Evolutionary conservation across 2,888 invertebrate species (phyloP), one percentile per base, ranked within the genome.

Genomic region (Netelia virgata): DNA sequence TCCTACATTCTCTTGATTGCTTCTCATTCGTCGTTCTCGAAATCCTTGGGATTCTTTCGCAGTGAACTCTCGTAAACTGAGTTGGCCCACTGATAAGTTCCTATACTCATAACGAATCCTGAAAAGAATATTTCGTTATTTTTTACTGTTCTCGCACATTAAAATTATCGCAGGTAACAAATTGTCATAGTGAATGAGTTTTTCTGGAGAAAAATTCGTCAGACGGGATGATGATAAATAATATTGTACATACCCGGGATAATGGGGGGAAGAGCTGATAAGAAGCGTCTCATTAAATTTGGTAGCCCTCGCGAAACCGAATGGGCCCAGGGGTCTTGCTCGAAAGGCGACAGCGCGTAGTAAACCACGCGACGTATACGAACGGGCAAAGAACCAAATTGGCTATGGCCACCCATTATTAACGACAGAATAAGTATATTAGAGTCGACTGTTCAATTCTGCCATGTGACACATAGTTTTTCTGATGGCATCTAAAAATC

Each of bases 341-440:
- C 87, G 10, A 36, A 78, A 0, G 87, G 80, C 11, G 87, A 85
- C 16, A 89, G 70, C 1, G 64, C 75, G 41, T 87, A 89, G 57
- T 83, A 88, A 0, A 85, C 55, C 1, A 90, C 41, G 50, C 86
- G 84, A 55, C 88, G 87, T 79, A 90, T 86, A 41, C 82, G 88
- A 79, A 90, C 36, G 8, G 90, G 90, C 16, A 90, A 80, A 14
- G 85, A 68, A 8, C 90, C 90, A 28, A 90, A 90, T 50, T 87
- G n/a, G 14, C 11, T n/a, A 43, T 76, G 57, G n/a, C 3, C 57
- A 18, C 84, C 84, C 84, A 84, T 85, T 11, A 57, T 80, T 72
- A 64, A 78, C 61, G 41, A 59, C 18, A 9, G 66, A 55, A n/a
- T n/a, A n/a, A n/a, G n/a, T 55, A 47, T 47, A 14, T 47, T 47